These are phyloP conservation scores for Zaprionus nigranus DNA, from an alignment of 1,140 invertebrate species.

Conservation along the genomic window DNA sequence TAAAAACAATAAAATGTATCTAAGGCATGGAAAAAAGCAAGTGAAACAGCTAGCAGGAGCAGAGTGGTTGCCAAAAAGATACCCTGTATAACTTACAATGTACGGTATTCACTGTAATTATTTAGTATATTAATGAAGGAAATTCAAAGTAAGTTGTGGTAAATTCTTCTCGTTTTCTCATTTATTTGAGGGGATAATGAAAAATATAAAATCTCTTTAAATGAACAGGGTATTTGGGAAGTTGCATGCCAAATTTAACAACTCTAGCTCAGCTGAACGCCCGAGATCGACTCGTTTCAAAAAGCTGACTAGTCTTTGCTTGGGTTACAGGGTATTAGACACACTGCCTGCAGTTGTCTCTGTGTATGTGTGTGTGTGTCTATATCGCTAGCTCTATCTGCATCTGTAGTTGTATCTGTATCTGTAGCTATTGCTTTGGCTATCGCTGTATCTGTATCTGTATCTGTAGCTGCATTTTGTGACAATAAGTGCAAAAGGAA, in stretches of 20 bases:
- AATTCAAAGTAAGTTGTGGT: too few species aligned
- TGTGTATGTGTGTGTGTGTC: not conserved
- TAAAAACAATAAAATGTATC: slow-evolving; percentile 75
- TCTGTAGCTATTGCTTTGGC: slow-evolving; percentile 4
- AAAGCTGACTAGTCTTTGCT: not conserved
- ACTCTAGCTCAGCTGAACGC: not conserved
- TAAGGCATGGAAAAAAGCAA: slow-evolving; percentile 32
- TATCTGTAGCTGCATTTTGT: slow-evolving; percentile 43
- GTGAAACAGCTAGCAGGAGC: not conserved
- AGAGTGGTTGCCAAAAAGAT: not conserved
- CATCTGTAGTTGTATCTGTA: slow-evolving; percentile 9
- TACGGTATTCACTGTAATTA: too few species aligned
- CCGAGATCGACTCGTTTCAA: not conserved
- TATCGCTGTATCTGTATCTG: slow-evolving; percentile 22
- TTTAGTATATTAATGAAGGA: too few species aligned
- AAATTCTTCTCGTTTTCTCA: not conserved
- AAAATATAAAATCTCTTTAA: not conserved
- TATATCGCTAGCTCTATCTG: not conserved
- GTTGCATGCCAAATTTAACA: not conserved
- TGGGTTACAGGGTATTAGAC: slow-evolving; percentile 7
- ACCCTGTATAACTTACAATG: not conserved
- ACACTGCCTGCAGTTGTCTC: not conserved
- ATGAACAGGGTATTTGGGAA: not conserved
- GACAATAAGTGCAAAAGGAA: slow-evolving; percentile 49
- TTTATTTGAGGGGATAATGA: not conserved